Percentiles rank a stretch among this genome's conserved stretches.
These are phyloP conservation scores for Anarrhichthys ocellatus DNA, from an alignment of 2,113 vertebrate genomes.

Conservation along the genomic window DNA sequence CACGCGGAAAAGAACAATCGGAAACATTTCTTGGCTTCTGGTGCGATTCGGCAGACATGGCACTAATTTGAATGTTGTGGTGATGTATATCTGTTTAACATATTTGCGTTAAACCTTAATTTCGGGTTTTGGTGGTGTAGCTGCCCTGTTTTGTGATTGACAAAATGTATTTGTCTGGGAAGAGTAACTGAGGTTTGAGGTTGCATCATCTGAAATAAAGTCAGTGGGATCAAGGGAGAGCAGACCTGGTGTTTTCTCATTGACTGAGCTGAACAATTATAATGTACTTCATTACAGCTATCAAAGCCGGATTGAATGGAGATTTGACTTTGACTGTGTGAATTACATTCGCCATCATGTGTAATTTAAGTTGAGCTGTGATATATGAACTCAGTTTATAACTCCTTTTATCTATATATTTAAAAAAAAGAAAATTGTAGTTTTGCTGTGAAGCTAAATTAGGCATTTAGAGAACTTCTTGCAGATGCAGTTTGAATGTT, in stretches of 20 bases:
- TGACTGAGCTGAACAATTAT: slow-evolving; percentile 26
- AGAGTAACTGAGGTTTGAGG: slow-evolving; percentile 57
- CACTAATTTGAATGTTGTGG: slow-evolving; percentile 35
- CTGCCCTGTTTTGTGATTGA: slow-evolving; percentile 43
- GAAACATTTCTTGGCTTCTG: slow-evolving; percentile 43
- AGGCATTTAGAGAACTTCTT: neutral
- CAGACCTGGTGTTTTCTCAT: slow-evolving; percentile 6
- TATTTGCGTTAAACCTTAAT: slow-evolving; percentile 36
- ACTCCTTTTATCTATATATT: slow-evolving; percentile 12
- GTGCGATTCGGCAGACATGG: slow-evolving; percentile 32
- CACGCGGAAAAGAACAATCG: slow-evolving; percentile 45
- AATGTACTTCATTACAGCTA: slow-evolving; percentile 16
- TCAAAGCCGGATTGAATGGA: slow-evolving; percentile 30
- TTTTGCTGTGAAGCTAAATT: neutral
- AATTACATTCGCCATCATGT: slow-evolving; percentile 43
- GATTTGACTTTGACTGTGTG: slow-evolving; percentile 37
- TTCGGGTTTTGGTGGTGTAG: slow-evolving; percentile 29
- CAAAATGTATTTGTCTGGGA: slow-evolving; percentile 45
- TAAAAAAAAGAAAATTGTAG: neutral
- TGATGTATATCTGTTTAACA: slow-evolving; percentile 22
- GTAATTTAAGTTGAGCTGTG: slow-evolving; percentile 41
- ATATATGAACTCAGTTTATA: neutral
- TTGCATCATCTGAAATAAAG: slow-evolving; percentile 35
- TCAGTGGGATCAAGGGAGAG: slow-evolving; percentile 23
- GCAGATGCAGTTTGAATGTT: slow-evolving; percentile 16